Base-by-base conservation (phyloP, 2,797 vertebrate genomes). In the Muscicapa comitata region DNA sequence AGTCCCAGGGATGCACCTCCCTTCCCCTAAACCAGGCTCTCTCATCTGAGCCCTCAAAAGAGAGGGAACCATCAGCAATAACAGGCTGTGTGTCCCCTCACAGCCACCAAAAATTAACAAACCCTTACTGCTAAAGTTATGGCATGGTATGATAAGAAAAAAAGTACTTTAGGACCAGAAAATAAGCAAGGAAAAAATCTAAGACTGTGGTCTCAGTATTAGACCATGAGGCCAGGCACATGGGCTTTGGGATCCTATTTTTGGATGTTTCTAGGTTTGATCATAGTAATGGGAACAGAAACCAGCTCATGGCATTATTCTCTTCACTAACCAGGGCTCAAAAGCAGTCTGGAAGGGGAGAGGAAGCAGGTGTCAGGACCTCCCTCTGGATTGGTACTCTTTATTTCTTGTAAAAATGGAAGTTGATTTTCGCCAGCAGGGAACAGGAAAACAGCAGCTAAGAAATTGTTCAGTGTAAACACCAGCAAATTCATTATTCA, bases 401-500 rank as follows among this genome's bases (percentile, higher is more conserved):
- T 71, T 28, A 5, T 21, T 92, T 74, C 82, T 50, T 62, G 31
- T 51, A 38, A 42, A 83, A 91, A 83, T 65, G 9, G 42, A 91
- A 86, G 73, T 9, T 90, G 53, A 14, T 86, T 93, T 72, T 93
- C 0, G 1, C 18, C 77, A 75, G 25, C 51, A 90, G 70, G 51
- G 66, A 70, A 74, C 74, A 83, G 11, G 28, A 78, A 94, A 91
- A 74, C 12, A 43, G 6, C 4, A 2, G 88, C 72, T 86, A 59
- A 94, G 58, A 88, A 92, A 93, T 47, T 29, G 38, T 73, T 90
- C 43, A 47, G 18, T 70, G 35, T 93, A 95, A 95, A 93, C 71
- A 94, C 53, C 50, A 76, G 38, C 12, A 62, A 85, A 96, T 93
- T 82, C 81, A 86, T 94, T 95, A 93, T 95, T 95, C 72, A 92